Conservation (phyloP, 2,113 vertebrate species). For the Coptodon bakossiorum region DNA sequence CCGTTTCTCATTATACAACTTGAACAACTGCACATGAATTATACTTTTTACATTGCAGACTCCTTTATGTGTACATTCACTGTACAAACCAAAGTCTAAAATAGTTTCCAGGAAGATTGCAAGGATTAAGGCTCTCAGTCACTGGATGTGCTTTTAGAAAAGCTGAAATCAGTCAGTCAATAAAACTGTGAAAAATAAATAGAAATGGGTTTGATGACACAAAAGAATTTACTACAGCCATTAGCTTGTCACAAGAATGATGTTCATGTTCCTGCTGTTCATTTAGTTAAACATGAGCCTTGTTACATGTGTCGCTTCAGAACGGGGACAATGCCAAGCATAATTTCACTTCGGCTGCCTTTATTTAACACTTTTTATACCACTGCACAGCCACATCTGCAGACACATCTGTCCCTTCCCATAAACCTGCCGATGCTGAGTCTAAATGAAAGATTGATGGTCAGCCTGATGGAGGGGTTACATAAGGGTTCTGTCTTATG, state of each 20-base stretch:
- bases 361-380: not conserved
- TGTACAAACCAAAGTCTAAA: not conserved
- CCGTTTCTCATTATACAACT: accelerated
- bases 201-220: not conserved
- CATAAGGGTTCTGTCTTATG: not conserved
- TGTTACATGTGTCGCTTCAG: not conserved
- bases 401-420: not conserved
- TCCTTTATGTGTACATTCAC: not conserved
- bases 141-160: not conserved
- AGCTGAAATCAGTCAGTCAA: not conserved
- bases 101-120: not conserved
- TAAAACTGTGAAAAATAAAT: not conserved
- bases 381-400: not conserved
- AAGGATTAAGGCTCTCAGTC: not conserved
- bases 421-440: not conserved
- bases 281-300: not conserved
- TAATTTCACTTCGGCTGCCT: not conserved
- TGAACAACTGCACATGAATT: not conserved
- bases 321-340: not conserved
- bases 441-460: not conserved
- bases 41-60: not conserved
- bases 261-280: not conserved
- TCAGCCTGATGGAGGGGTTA: not conserved
- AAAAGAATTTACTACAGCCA: not conserved
- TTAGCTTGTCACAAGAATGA: not conserved